A percentile compares a stretch with the other conserved stretches of the same genome.
Evolutionary conservation across 1,140 invertebrate species (phyloP).

Genomic region (Diachasma alloeum): DNA sequence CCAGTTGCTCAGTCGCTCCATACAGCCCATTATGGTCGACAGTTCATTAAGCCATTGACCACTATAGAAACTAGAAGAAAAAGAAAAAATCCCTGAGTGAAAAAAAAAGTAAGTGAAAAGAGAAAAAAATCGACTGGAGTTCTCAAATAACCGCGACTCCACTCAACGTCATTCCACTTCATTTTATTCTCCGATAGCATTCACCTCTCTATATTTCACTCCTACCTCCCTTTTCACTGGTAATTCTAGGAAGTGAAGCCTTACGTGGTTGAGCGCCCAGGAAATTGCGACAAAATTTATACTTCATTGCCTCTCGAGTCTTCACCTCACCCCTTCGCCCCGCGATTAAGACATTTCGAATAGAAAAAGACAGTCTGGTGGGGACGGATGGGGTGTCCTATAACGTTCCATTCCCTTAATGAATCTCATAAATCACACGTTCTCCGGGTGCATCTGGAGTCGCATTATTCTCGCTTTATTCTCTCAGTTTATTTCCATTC

Average conservation of each 20-base stretch:
- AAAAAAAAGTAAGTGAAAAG: background rate
- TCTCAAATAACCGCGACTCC: too few relatives aligned
- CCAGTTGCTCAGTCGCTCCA: background rate
- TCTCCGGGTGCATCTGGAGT: background rate
- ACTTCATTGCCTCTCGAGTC: background rate
- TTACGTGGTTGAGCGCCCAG: background rate
- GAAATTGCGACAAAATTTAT: background rate
- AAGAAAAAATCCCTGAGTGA: background rate
- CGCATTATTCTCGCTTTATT: background rate
- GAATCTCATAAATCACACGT: conserved; percentile 17
- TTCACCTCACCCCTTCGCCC: background rate
- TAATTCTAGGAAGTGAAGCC: background rate
- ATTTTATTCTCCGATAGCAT: too few relatives aligned
- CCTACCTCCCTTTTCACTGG: background rate
- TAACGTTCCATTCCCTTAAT: too few relatives aligned
- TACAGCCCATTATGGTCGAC: background rate
- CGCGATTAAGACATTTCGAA: background rate
- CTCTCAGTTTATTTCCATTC: background rate
- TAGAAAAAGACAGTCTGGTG: background rate
- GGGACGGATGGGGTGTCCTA: too few relatives aligned
- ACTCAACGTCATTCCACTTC: too few relatives aligned
- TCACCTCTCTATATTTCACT: too few relatives aligned
- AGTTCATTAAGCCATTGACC: background rate
- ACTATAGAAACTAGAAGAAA: background rate
- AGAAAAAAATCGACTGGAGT: background rate